A percentile compares a stretch with the other conserved stretches of the same genome.
Conservation (phyloP, 2,113 vertebrate genomes). For the Halichoerus grypus region DNA sequence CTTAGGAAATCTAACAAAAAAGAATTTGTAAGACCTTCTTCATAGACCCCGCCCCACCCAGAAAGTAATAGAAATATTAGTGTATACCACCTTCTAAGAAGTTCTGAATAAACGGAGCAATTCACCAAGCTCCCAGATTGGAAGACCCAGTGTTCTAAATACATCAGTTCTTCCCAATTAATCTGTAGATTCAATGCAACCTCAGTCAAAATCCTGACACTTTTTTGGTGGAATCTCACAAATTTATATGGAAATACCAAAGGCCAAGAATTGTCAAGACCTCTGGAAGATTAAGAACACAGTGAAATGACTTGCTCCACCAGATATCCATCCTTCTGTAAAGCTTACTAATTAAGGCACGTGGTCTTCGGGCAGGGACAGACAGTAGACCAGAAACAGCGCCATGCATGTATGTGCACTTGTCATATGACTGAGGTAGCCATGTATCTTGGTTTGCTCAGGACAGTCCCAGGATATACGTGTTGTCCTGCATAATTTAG, state of each 20-base stretch:
- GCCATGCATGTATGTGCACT: fast-evolving
- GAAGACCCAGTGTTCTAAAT: fast-evolving
- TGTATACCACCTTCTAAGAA: background rate
- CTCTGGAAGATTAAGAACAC: background rate
- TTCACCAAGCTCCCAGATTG: fast-evolving
- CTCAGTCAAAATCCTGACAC: background rate
- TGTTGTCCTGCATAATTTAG: fast-evolving
- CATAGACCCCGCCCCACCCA: background rate
- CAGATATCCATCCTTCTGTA: background rate
- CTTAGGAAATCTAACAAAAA: background rate
- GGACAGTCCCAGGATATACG: background rate
- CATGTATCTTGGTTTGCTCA: background rate
- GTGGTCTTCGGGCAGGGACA: background rate
- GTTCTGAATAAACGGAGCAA: fast-evolving
- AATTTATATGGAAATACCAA: background rate
- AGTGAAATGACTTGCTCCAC: too few relatives aligned
- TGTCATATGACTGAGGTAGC: background rate
- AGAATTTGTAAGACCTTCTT: background rate
- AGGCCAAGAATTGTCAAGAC: background rate
- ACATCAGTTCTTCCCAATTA: background rate
- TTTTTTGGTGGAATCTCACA: background rate
- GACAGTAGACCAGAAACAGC: background rate
- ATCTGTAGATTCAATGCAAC: background rate
- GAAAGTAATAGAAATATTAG: background rate
- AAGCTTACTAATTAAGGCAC: background rate